A percentile compares a stretch with the other conserved stretches of the same genome.
phyloP scores from a whole-genome alignment of 2,797 vertebrate species.

The Urosaurus nigricauda region DNA sequence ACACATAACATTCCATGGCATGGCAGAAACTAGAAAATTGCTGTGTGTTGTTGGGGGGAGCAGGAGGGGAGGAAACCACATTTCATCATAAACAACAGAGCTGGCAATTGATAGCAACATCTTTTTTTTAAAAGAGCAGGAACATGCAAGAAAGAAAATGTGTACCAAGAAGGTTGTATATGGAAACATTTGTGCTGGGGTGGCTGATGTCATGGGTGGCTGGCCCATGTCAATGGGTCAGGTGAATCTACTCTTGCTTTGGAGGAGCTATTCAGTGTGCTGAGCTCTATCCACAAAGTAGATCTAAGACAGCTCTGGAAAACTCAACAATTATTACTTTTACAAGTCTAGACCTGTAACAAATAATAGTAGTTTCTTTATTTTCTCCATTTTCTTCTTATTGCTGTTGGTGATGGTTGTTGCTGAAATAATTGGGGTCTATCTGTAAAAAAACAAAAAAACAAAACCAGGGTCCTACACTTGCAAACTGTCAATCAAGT shows the following conservation, averaged over 20 bases:
- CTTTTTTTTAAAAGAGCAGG: too few relatives aligned
- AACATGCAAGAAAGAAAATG: background rate
- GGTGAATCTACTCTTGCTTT: too few relatives aligned
- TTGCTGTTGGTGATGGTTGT: background rate
- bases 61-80: background rate
- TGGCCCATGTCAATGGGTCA: too few relatives aligned
- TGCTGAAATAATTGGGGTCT: background rate
- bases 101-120: slow-evolving; percentile 38
- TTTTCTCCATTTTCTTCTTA: background rate
- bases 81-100: slow-evolving; percentile 52
- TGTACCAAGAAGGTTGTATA: background rate
- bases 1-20: slow-evolving; percentile 61
- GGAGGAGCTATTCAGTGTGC: too few relatives aligned
- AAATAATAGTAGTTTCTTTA: background rate
- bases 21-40: slow-evolving; percentile 48
- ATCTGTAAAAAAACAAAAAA: background rate
- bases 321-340: slow-evolving; percentile 10
- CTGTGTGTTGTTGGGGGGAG: background rate
- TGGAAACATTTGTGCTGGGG: background rate
- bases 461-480: background rate
- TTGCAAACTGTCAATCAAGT: background rate
- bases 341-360: background rate
- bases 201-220: too few relatives aligned
- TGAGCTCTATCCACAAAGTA: too few relatives aligned
- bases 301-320: too few relatives aligned